Percentiles rank a stretch among this genome's conserved stretches.
These are phyloP conservation scores for Synchiropus splendidus DNA, from an alignment of 2,113 vertebrate genomes.

Conservation along the genomic window DNA sequence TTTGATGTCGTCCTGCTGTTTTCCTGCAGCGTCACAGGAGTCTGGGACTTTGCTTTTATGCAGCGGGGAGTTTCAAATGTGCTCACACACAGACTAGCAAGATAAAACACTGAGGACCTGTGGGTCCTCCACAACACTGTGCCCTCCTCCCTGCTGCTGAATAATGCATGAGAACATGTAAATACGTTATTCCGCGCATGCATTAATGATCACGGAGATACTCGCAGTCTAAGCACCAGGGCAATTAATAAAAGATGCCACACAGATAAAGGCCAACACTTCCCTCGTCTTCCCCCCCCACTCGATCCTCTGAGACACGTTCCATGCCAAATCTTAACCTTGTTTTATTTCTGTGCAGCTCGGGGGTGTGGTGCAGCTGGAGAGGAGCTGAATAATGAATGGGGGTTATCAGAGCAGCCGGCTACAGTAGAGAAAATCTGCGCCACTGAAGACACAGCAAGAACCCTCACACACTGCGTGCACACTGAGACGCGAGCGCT, in stretches of 20 bases:
- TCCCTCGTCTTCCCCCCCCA: conserved; percentile 20
- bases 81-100: conserved; percentile 19
- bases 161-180: conserved; percentile 68
- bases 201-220: conserved; percentile 66
- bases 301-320: conserved; percentile 54
- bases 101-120: conserved; percentile 38
- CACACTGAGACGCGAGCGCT: conserved; percentile 18
- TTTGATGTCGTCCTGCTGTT: too few relatives aligned
- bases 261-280: conserved; percentile 43
- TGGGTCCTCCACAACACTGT: conserved; percentile 43
- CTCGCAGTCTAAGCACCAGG: conserved; percentile 45
- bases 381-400: conserved; percentile 55
- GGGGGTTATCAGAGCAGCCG: conserved; percentile 38
- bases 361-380: conserved; percentile 36
- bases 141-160: conserved; percentile 44
- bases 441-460: conserved; percentile 21
- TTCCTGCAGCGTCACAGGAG: neutral
- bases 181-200: conserved; percentile 64
- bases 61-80: conserved; percentile 34
- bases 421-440: conserved; percentile 29
- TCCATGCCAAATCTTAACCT: conserved; percentile 60
- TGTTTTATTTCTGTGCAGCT: conserved; percentile 54
- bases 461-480: conserved; percentile 5
- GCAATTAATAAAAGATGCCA: conserved; percentile 69
- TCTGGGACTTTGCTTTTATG: conserved; percentile 19